Evolutionary conservation across 2,113 vertebrate species (phyloP), one percentile per base, ranked within the genome.

Genomic region (Aptenodytes forsteri): DNA sequence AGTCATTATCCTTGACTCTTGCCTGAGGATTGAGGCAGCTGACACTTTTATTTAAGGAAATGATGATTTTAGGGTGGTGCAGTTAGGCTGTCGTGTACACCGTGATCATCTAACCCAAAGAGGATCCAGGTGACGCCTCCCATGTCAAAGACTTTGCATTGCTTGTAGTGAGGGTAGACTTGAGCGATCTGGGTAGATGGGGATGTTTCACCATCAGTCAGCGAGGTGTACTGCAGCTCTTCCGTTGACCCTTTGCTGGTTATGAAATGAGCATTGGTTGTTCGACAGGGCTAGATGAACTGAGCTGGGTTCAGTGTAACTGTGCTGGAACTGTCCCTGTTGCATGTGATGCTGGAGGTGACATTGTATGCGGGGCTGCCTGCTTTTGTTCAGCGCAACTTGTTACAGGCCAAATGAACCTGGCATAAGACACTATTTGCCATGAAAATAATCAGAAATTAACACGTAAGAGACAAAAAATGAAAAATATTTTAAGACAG

Each of bases 301-400:
- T 2, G 5, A 88, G 71, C 88, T 70, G 82, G 42, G 47, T 80
- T 71, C 19, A 4, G 23, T 20, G 85, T 15, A 11, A 2, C 82
- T 70, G n/a, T 83, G 42, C 85, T 94, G 92, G 85, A 90, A 85
- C 59, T 5, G 61, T n/a, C 88, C 86, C 76, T 92, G 76, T 90
- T 92, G 82, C 83, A 89, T 91, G 93, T 95, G 95, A 86, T 87
- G 71, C 66, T 96, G 55, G 92, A 95, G 88, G 95, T 95, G 96
- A 91, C 80, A 71, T 67, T 95, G 95, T 65, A 26, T 0, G 0
- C 1, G 1, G 23, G 75, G 49, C 70, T 7, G 46, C 79, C 79
- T 62, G 91, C 83, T 93, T 87, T 86, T 95, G 62, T 93, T 95
- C 62, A 30, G 79, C 86, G 86, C 36, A 29, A 77, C 83, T 94